These are phyloP conservation scores for Clostera curtula DNA, from an alignment of 2,888 invertebrate species.

Conservation along the genomic window DNA sequence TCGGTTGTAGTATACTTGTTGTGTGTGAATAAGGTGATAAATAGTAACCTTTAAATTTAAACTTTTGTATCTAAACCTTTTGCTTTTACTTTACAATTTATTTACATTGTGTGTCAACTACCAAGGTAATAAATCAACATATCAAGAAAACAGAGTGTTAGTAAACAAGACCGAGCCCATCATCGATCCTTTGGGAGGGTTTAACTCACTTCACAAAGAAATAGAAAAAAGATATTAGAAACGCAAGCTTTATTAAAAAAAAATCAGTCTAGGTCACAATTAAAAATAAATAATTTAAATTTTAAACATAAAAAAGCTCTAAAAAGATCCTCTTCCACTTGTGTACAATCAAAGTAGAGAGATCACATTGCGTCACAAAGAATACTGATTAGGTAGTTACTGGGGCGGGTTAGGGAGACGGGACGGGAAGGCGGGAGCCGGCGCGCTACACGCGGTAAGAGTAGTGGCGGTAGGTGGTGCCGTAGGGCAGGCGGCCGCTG, in stretches of 20 bases:
- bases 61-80: too few relatives aligned
- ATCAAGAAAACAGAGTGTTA: constrained; percentile 33
- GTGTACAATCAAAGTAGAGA: constrained; percentile 53
- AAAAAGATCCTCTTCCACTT: constrained; percentile 55
- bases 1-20: too few relatives aligned
- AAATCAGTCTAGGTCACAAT: constrained; percentile 67
- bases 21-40: too few relatives aligned
- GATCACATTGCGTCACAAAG: constrained; percentile 61
- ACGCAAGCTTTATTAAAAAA: constrained; percentile 74
- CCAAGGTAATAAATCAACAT: too few relatives aligned
- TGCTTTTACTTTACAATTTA: too few relatives aligned
- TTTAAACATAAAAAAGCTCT: constrained; percentile 54
- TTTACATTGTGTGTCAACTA: too few relatives aligned
- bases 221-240: constrained; percentile 45
- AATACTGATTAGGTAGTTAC: constrained; percentile 63
- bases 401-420: constrained; percentile 26
- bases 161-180: constrained; percentile 55
- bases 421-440: constrained; percentile 33
- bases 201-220: constrained; percentile 47
- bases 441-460: constrained; percentile 87
- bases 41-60: too few relatives aligned
- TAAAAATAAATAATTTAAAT: constrained; percentile 47
- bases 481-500: constrained; percentile 87
- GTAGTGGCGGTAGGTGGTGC: constrained; percentile 88
- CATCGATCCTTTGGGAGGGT: constrained; percentile 44